These are phyloP conservation scores for Zonitis immaculata DNA, from an alignment of 2,888 invertebrate species.

Conservation along the genomic window DNA sequence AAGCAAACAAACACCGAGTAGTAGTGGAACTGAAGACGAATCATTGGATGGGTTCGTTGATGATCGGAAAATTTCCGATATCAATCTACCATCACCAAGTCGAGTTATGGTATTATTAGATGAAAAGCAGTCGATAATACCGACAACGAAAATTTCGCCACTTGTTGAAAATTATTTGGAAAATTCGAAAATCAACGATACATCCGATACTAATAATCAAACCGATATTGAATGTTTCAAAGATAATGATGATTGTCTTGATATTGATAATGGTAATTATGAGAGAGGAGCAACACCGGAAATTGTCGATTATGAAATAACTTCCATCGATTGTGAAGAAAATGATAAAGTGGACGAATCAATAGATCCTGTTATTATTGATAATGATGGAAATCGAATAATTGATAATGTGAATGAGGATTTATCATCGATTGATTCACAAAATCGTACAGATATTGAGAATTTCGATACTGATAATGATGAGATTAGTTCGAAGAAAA, in stretches of 20 bases:
- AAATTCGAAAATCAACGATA: constrained; percentile 33
- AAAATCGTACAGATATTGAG: constrained; percentile 47
- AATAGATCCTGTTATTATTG: constrained; percentile 31
- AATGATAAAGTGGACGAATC: too few species aligned
- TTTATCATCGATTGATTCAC: constrained; percentile 36
- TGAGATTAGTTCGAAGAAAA: constrained; percentile 33
- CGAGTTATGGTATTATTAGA: constrained; percentile 47
- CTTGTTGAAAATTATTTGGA: constrained; percentile 41
- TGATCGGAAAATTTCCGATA: constrained; percentile 27
- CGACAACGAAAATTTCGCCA: constrained; percentile 50
- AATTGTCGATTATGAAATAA: constrained; percentile 25
- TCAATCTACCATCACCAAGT: constrained; percentile 46
- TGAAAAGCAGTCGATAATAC: constrained; percentile 34
- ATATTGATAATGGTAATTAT: constrained; percentile 10
- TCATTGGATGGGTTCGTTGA: constrained; percentile 30
- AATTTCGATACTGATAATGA: constrained; percentile 44
- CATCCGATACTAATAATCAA: constrained; percentile 16
- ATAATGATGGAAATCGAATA: constrained; percentile 30
- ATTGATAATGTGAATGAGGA: constrained; percentile 44
- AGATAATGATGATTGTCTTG: constrained; percentile 44
- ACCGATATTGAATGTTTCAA: constrained; percentile 27
- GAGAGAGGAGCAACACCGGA: constrained; percentile 25
- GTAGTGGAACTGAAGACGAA: constrained; percentile 32
- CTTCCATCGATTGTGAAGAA: constrained; percentile 4
- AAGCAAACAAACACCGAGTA: background rate